These are phyloP conservation scores for Cebidichthys violaceus DNA, from an alignment of 2,113 vertebrate species.

Conservation along the genomic window DNA sequence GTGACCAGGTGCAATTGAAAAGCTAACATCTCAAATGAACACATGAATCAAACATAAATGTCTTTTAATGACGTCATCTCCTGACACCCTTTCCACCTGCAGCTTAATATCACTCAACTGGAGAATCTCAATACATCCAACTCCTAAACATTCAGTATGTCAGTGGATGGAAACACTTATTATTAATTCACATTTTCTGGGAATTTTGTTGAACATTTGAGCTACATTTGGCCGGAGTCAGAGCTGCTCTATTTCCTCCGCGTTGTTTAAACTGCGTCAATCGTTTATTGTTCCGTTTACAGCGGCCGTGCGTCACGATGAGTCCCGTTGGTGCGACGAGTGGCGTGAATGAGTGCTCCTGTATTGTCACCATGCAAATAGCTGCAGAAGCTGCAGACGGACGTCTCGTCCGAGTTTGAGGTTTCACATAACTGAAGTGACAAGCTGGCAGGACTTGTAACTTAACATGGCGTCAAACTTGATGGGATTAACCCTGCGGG, in stretches of 20 bases:
- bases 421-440: background rate
- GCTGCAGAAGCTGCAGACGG: background rate
- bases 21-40: too few species aligned
- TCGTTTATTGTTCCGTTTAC: too few species aligned
- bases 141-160: background rate
- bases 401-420: background rate
- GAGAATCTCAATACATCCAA: background rate
- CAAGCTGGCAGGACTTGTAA: background rate
- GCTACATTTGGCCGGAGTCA: background rate
- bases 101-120: background rate
- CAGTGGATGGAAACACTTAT: background rate
- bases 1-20: too few species aligned
- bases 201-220: background rate
- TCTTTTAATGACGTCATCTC: too few species aligned
- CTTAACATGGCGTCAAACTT: constrained; percentile 8
- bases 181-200: background rate
- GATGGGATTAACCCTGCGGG: constrained; percentile 6
- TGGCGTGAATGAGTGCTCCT: background rate
- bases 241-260: too few species aligned
- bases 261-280: too few species aligned
- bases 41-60: too few species aligned
- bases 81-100: too few species aligned
- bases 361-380: background rate
- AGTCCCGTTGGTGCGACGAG: background rate
- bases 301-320: background rate